These are phyloP conservation scores for Drosophila ercepeae DNA, from an alignment of 1,140 invertebrate genomes.

Conservation along the genomic window DNA sequence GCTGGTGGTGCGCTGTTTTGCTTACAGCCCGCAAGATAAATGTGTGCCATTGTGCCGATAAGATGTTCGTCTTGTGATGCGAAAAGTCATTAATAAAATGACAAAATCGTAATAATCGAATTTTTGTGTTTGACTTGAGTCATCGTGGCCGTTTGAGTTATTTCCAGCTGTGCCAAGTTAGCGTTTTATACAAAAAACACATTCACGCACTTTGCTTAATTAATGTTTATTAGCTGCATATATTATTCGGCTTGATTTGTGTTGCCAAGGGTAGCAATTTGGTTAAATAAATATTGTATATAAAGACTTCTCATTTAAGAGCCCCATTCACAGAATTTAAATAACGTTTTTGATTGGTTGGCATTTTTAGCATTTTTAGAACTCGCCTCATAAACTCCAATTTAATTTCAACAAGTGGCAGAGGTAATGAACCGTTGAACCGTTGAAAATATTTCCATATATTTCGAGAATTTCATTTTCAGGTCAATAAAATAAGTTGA, in stretches of 20 bases:
- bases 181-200: slow-evolving; percentile 11
- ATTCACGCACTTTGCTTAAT: slow-evolving; percentile 56
- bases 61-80: slow-evolving; percentile 42
- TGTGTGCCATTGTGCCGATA: slow-evolving; percentile 63
- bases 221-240: slow-evolving; percentile 55
- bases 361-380: neutral
- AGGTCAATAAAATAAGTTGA: slow-evolving; percentile 52
- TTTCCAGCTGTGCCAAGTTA: slow-evolving; percentile 2
- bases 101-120: slow-evolving; percentile 57
- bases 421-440: slow-evolving; percentile 15
- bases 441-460: slow-evolving; percentile 9
- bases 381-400: neutral
- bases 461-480: slow-evolving; percentile 37
- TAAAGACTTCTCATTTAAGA: neutral
- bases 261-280: slow-evolving; percentile 19
- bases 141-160: no score
- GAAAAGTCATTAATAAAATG: slow-evolving; percentile 65
- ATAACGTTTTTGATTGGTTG: neutral
- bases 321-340: slow-evolving; percentile 2
- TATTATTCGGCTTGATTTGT: slow-evolving; percentile 39
- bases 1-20: slow-evolving; percentile 26
- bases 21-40: slow-evolving; percentile 50
- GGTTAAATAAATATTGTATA: slow-evolving; percentile 2
- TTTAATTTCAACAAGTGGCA: slow-evolving; percentile 1
- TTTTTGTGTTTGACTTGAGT: slow-evolving; percentile 44